These are phyloP conservation scores for Exocentrus adspersus DNA, from an alignment of 2,888 invertebrate species.

Conservation along the genomic window DNA sequence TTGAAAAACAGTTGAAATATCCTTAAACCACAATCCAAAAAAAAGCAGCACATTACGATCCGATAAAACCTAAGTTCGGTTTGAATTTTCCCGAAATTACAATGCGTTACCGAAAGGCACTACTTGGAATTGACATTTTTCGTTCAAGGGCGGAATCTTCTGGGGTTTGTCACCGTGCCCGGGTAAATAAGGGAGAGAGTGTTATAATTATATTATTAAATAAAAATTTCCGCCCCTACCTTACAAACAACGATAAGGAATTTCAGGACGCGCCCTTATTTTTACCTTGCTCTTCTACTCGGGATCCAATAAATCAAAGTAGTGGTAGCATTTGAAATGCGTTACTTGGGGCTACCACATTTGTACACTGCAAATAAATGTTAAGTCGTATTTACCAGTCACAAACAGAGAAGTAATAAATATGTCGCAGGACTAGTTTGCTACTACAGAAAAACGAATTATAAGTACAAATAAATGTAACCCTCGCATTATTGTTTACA, in stretches of 20 bases:
- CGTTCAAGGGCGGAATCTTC: background rate
- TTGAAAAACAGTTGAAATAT: too few relatives aligned
- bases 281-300: background rate
- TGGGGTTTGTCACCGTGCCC: background rate
- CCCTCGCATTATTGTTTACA: constrained; percentile 12
- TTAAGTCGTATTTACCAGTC: constrained; percentile 4
- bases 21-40: too few relatives aligned
- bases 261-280: background rate
- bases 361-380: constrained; percentile 23
- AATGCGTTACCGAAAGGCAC: background rate
- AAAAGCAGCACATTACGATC: too few relatives aligned
- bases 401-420: constrained; percentile 20
- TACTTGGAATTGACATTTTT: background rate
- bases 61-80: background rate
- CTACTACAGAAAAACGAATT: constrained; percentile 15
- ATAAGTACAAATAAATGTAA: constrained; percentile 13
- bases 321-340: background rate
- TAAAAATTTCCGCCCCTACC: background rate
- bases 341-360: constrained; percentile 20
- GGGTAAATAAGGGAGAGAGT: background rate
- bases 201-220: background rate
- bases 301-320: constrained; percentile 10
- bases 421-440: constrained; percentile 15
- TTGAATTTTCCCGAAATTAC: background rate
- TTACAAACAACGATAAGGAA: constrained; percentile 1